Evolutionary conservation across 2,797 vertebrate species (phyloP).

Genomic region (Sebastes baramenuke): DNA sequence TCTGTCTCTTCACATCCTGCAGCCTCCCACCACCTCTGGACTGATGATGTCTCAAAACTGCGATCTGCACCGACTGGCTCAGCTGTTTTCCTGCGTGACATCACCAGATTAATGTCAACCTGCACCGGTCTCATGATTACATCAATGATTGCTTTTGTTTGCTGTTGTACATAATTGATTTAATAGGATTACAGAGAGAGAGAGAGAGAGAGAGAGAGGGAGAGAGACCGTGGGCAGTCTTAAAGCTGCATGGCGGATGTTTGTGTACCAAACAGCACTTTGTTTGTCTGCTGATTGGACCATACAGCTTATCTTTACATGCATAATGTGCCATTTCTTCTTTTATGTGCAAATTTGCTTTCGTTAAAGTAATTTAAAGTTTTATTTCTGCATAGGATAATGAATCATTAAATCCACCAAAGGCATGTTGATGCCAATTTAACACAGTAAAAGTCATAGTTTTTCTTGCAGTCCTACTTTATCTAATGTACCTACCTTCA

Average conservation of each 20-base stretch:
- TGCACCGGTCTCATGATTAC: slow-evolving; percentile 55
- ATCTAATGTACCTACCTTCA: neutral
- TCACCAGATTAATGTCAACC: slow-evolving; percentile 21
- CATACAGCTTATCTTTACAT: neutral
- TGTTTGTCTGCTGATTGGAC: slow-evolving; percentile 10
- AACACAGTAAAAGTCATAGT: neutral
- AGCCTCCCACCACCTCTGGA: neutral
- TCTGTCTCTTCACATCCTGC: slow-evolving; percentile 5
- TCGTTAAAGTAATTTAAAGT: neutral
- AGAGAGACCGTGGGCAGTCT: neutral
- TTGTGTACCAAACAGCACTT: neutral
- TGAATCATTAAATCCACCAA: neutral
- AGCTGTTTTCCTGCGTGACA: slow-evolving; percentile 4
- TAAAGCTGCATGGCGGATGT: neutral
- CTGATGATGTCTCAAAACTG: neutral
- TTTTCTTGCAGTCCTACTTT: neutral
- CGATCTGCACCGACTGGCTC: neutral
- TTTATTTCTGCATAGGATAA: neutral
- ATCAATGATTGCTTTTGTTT: slow-evolving; percentile 61
- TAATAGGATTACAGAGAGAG: slow-evolving; percentile 56
- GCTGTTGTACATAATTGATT: slow-evolving; percentile 19
- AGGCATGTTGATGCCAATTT: neutral
- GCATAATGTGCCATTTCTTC: neutral
- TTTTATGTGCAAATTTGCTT: neutral
- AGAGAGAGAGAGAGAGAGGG: neutral